Evolutionary conservation across 2,888 invertebrate genomes (phyloP).

Genomic region (Acleris laterana): DNA sequence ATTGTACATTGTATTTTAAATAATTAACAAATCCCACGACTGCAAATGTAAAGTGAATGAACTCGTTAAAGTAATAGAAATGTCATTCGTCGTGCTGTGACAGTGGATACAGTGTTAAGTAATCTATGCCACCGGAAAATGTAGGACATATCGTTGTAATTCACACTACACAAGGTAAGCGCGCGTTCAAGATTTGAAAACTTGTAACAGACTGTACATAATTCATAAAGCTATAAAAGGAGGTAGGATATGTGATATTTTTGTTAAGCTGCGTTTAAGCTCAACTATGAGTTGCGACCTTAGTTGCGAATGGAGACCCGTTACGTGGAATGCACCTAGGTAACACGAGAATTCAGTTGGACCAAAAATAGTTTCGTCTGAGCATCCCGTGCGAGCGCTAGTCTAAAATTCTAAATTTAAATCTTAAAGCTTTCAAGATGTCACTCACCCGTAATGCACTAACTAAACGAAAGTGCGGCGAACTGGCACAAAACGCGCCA

Average conservation of each 20-base stretch:
- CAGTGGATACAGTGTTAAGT: slow-evolving; percentile 22
- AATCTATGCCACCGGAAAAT: slow-evolving; percentile 28
- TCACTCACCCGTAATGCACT: slow-evolving; percentile 74
- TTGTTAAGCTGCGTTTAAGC: too few species aligned
- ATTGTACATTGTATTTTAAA: not conserved
- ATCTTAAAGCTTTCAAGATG: slow-evolving; percentile 61
- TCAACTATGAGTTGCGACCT: not conserved
- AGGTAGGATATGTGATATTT: too few species aligned
- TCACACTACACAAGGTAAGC: slow-evolving; percentile 30
- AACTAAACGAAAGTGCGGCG: slow-evolving; percentile 56
- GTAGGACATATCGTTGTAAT: slow-evolving; percentile 33
- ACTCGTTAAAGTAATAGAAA: slow-evolving; percentile 7
- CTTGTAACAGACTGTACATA: not conserved
- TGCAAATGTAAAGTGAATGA: slow-evolving; percentile 6
- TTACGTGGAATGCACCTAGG: slow-evolving; percentile 50
- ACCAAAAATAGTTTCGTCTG: slow-evolving; percentile 76
- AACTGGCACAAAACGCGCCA: slow-evolving; percentile 62
- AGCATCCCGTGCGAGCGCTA: slow-evolving; percentile 65
- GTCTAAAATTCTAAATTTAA: slow-evolving; percentile 68
- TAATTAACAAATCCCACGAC: slow-evolving; percentile 1
- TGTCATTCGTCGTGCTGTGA: slow-evolving; percentile 10
- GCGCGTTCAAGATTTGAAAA: slow-evolving; percentile 22
- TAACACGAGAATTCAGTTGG: slow-evolving; percentile 72
- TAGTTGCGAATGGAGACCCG: not conserved
- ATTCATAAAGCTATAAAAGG: not conserved